These are phyloP conservation scores for Erebia aethiops DNA, from an alignment of 2,888 invertebrate genomes.

Conservation along the genomic window DNA sequence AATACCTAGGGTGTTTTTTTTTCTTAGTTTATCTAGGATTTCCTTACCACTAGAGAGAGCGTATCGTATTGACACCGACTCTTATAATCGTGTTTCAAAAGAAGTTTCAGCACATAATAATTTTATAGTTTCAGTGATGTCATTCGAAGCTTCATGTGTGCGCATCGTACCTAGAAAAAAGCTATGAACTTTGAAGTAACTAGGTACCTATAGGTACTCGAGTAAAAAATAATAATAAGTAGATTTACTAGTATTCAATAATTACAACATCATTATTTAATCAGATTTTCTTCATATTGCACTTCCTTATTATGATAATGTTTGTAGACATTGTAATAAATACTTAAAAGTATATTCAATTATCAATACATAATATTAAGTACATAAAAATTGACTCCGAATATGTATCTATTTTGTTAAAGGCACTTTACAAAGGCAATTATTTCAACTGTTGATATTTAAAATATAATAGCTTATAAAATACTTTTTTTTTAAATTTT, in stretches of 20 bases:
- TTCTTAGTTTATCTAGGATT: no score
- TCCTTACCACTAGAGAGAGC: no score
- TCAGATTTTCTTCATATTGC: background rate
- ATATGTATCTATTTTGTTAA: constrained; percentile 13
- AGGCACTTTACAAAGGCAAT: constrained; percentile 31
- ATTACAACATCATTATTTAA: background rate
- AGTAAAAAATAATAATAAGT: background rate
- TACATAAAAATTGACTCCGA: constrained; percentile 20
- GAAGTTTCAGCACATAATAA: no score
- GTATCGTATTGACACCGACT: no score
- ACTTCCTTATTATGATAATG: constrained; percentile 15
- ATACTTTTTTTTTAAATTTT: background rate
- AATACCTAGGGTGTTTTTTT: background rate
- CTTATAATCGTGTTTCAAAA: no score
- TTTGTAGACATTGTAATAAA: background rate
- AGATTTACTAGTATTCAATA: background rate
- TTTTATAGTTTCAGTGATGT: no score
- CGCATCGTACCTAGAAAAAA: no score
- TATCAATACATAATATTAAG: background rate
- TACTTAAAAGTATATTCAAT: background rate
- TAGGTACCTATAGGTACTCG: background rate
- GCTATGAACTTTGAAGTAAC: no score
- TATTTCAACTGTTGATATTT: background rate
- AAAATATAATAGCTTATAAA: background rate
- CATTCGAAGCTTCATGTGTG: no score